Base-by-base conservation (phyloP, 2,797 vertebrate genomes). In the Coracias cyanogaster region DNA sequence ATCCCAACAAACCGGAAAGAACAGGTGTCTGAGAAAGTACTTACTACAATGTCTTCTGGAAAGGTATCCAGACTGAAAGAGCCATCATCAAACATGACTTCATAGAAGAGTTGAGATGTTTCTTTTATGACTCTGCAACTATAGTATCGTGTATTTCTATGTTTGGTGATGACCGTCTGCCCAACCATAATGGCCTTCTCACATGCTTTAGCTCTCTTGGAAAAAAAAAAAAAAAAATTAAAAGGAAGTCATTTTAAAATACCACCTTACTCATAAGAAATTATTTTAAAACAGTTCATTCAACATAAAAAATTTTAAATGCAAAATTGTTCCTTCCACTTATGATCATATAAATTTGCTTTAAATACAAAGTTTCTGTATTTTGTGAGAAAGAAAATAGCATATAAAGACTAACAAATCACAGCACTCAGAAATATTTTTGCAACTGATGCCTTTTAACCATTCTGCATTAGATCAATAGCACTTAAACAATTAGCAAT, bases 1-100 rank as follows among this genome's bases (percentile, higher is more conserved):
- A 41, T 7, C 21, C 33, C 21, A 37, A 45, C 9, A 60, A 85
- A 73, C 1, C 25, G 82, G 21, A 81, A 87, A 76, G 10, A 89
- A 90, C 9, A 61, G 8, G 7, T 65, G 74, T 66, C 20, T 87
- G 48, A 82, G 48, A 78, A 94, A 93, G 58, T 90, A 96, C 99
- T 99, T 97, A 99, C 99, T 97, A 99, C 98, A 45, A 99, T 99
- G 95, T 99, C 99, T 98, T 99, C 99, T 9, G 99, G 99, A 97
- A 99, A 99, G 25, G 99, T 99, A 93, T 99, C 99, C 79, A 98
- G 98, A 98, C 99, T 99, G 97, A 99, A 99, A 62, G 99, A 99
- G 79, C 99, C 99, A 61, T 99, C 99, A 66, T 99, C 99, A 93
- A 99, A 99, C 98, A 99, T 97, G 94, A 99, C 98, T 98, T 99